Conservation (phyloP, 23 tunicate genomes). For the Diplosoma virens region DNA sequence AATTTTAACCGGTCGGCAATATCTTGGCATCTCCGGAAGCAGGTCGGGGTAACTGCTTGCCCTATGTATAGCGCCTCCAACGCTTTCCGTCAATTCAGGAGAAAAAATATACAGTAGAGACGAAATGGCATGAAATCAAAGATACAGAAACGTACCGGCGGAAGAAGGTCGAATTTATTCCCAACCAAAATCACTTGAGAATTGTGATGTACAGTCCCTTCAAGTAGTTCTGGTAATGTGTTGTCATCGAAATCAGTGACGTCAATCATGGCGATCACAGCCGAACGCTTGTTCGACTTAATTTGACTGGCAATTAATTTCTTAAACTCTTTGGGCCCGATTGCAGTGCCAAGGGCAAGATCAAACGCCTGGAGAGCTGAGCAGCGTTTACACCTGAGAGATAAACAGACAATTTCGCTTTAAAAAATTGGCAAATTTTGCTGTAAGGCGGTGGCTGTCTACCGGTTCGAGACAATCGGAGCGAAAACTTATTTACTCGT, state of each 20-base stretch:
- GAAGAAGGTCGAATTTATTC: conserved; percentile 15
- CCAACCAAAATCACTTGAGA: conserved; percentile 2
- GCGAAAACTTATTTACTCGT: no score
- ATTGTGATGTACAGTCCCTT: neutral
- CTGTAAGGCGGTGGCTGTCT: no score
- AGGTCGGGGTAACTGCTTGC: no score
- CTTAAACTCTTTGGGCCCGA: neutral
- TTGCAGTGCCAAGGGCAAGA: neutral
- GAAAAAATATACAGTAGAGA: no score
- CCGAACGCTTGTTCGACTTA: neutral
- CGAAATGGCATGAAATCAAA: no score
- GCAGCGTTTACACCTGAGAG: conserved; percentile 27
- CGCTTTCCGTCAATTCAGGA: no score
- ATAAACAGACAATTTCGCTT: no score
- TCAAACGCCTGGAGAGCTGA: conserved; percentile 5
- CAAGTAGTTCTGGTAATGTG: neutral
- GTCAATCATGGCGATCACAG: conserved; percentile 7
- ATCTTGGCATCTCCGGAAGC: no score
- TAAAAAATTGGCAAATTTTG: no score
- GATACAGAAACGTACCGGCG: conserved; percentile 12
- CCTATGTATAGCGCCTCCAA: no score
- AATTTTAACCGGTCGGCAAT: no score
- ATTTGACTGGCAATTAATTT: conserved; percentile 2
- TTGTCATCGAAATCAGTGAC: neutral
- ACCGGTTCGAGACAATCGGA: no score